Conservation (phyloP, 2,888 invertebrate genomes). For the Eupithecia dodoneata region DNA sequence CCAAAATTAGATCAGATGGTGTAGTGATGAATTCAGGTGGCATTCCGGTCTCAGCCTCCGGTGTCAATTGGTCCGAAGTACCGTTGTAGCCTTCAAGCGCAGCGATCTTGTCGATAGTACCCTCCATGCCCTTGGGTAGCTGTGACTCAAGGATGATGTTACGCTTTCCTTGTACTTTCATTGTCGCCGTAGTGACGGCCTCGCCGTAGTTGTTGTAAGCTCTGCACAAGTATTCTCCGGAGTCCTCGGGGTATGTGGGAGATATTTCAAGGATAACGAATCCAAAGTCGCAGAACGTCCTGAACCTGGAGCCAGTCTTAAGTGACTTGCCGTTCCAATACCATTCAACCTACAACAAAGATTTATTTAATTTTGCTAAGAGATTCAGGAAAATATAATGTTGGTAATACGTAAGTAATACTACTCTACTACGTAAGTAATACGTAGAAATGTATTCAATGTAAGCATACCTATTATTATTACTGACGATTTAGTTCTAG, state of each 20-base stretch:
- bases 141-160: slow-evolving; percentile 96
- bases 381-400: neutral
- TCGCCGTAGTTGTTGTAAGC: slow-evolving; percentile 95
- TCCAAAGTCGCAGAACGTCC: slow-evolving; percentile 99
- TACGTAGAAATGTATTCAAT: neutral
- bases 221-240: slow-evolving; percentile 95
- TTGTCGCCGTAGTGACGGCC: slow-evolving; percentile 94
- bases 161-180: slow-evolving; percentile 96
- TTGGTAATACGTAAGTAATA: too few relatives aligned
- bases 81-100: slow-evolving; percentile 94
- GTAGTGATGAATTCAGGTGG: slow-evolving; percentile 96
- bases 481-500: too few relatives aligned
- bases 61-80: slow-evolving; percentile 86
- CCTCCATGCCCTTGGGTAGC: slow-evolving; percentile 96
- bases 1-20: slow-evolving; percentile 91
- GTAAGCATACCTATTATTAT: too few relatives aligned
- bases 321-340: slow-evolving; percentile 96
- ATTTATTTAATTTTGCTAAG: neutral
- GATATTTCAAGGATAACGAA: slow-evolving; percentile 98
- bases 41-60: slow-evolving; percentile 92
- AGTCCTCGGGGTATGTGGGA: slow-evolving; percentile 98
- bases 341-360: slow-evolving; percentile 90
- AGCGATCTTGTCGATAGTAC: slow-evolving; percentile 96
- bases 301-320: slow-evolving; percentile 95
- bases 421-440: too few relatives aligned